Percentiles rank a stretch among this genome's conserved stretches.
Evolutionary conservation across 2,888 invertebrate genomes (phyloP).

Genomic region (Eupeodes luniger): DNA sequence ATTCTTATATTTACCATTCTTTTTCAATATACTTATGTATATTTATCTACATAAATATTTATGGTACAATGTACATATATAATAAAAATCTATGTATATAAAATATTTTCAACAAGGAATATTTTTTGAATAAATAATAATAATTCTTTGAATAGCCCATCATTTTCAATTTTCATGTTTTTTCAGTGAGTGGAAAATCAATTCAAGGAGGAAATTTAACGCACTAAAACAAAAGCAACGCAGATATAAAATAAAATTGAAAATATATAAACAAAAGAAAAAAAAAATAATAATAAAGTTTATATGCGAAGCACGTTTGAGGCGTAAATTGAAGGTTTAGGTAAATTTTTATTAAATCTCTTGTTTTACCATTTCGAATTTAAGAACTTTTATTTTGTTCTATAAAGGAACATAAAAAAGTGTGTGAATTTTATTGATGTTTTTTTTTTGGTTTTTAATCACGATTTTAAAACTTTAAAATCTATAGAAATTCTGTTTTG

Average conservation of each 20-base stretch:
- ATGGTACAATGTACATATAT: too few species aligned
- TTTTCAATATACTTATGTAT: not conserved
- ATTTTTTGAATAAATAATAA: conserved; percentile 55
- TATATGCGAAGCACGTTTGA: conserved; percentile 51
- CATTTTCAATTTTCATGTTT: conserved; percentile 27
- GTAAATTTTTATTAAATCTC: conserved; percentile 43
- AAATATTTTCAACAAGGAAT: conserved; percentile 12
- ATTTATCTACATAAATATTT: too few species aligned
- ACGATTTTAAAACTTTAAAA: too few species aligned
- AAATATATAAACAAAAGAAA: not conserved
- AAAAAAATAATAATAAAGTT: too few species aligned
- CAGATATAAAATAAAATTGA: not conserved
- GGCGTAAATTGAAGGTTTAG: conserved; percentile 56
- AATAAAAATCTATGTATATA: not conserved
- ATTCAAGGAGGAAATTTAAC: conserved; percentile 45
- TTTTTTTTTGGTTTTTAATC: not conserved
- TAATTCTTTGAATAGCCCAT: conserved; percentile 26
- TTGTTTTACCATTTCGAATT: conserved; percentile 29
- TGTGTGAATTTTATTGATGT: not conserved
- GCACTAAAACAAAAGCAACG: conserved; percentile 30
- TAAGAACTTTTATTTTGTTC: not conserved
- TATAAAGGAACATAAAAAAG: not conserved
- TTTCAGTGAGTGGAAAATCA: conserved; percentile 39
- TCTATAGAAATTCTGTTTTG: too few species aligned
- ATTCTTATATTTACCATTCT: not conserved